Conservation (phyloP, 2,888 invertebrate species). For the Elaeidobius kamerunicus region DNA sequence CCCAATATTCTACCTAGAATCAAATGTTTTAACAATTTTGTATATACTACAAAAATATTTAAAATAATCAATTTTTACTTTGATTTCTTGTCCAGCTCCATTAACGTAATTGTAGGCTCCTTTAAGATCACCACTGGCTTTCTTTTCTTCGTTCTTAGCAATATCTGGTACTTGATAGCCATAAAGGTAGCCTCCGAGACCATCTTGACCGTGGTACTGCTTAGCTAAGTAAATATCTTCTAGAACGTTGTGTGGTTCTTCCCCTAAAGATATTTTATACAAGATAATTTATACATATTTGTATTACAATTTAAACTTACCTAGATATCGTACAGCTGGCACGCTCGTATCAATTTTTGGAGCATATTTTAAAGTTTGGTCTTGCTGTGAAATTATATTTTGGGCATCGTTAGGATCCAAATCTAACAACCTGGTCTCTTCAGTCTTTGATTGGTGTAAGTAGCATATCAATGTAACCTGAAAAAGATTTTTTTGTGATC, state of each 20-base stretch:
- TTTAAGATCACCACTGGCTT: constrained; percentile 64
- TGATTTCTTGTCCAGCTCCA: constrained; percentile 58
- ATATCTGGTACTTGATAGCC: constrained; percentile 73
- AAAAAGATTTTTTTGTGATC: not conserved
- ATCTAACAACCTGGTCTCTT: constrained; percentile 53
- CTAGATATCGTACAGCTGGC: constrained; percentile 47
- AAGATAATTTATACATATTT: not conserved
- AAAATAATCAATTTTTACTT: constrained; percentile 50
- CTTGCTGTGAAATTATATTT: constrained; percentile 52
- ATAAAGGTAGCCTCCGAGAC: constrained; percentile 64
- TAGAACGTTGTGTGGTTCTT: constrained; percentile 61
- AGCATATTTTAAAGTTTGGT: constrained; percentile 50
- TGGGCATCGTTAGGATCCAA: constrained; percentile 55
- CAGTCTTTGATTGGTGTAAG: constrained; percentile 36
- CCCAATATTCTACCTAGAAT: constrained; percentile 65
- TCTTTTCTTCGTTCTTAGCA: constrained; percentile 68
- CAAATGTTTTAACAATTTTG: not conserved
- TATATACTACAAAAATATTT: no score
- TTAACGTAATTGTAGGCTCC: constrained; percentile 72
- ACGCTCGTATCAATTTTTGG: constrained; percentile 56
- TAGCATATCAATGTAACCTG: constrained; percentile 5
- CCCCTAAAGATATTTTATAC: constrained; percentile 35
- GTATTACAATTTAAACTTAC: constrained; percentile 3
- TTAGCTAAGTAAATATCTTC: constrained; percentile 69
- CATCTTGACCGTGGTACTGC: constrained; percentile 68